Evolutionary conservation across 1,140 invertebrate species (phyloP), one percentile per base, ranked within the genome.

Genomic region (Magallana gigas): DNA sequence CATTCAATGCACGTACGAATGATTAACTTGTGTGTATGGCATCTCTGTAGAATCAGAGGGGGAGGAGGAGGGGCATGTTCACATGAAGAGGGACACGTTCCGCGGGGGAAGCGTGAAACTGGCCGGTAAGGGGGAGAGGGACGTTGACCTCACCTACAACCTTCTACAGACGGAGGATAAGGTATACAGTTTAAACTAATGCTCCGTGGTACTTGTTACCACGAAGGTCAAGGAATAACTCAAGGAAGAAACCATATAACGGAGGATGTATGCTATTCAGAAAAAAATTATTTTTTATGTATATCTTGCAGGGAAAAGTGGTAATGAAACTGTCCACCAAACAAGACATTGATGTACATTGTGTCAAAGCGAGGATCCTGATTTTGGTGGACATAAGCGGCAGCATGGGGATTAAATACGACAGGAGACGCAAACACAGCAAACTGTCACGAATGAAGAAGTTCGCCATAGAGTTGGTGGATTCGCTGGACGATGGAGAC

Each of bases 401-500:
- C 12, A 92, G 91, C 68, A 92, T 92, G 91, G 86, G 90, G 16
- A 87, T 90, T 12, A 91, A 91, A 85, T 87, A 85, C 14, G 91
- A 89, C 8, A 85, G 48, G 12, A 83, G 83, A 56, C 83, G 88
- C 23, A 64, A 56, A 59, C 86, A 89, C 14, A 90, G 89, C n/a
- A 92, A 92, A 57, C 59, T 92, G 1, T 85, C 62, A 4, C 85
- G 85, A 76, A 80, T 93, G 64, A 92, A 91, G 59, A 89, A 88
- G 23, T 92, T 92, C 84, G 92, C 91, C 0, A 88, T 83, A 14
- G 88, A 90, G 18, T 57, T 93, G 57, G 84, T 92, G 1, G 85
- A 90, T n/a, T 89, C 85, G 14, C 58, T 93, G 57, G 91, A 92
- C 36, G 89, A 91, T 18, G 91, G 90, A 14, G 92, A 93, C 76